Base-by-base conservation (phyloP, 1,140 invertebrate genomes). In the Homalodisca vitripennis region DNA sequence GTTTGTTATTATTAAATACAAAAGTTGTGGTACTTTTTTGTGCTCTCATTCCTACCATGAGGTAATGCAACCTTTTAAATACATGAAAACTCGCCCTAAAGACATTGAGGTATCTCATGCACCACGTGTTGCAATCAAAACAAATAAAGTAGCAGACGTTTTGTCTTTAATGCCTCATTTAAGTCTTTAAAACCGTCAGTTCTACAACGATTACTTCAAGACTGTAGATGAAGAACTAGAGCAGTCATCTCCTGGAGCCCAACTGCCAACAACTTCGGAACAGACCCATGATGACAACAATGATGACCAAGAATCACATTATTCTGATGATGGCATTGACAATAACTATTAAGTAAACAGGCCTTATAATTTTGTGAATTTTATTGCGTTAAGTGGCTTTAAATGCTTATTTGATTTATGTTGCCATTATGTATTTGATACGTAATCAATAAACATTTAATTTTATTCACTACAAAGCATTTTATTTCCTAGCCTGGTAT, bases 1-100 rank as follows among this genome's bases (percentile, higher is more conserved):
- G n/a, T 60, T 27, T 60, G 26, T 10, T 13, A 60, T 60, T 3
- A 60, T 60, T 22, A 60, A 60, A 27, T 60, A n/a, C 55, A 3
- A 60, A 60, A 2, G 22, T 6, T 6, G 55, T 27, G 55, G 26
- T 6, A n/a, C 55, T 3, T 60, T 60, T 3, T 3, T 27, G 3
- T 12, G 12, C 13, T 60, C 55, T 2, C 24, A 3, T 26, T 3
- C 55, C 24, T 60, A 60, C 55, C 2, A 26, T 12, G 24, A 60
- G 29, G 55, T 60, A 2, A 27, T 26, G 12, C 12, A 12, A n/a
- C 55, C 55, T 60, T 60, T 60, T 14, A 12, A 13, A 29, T 31
- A 24, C 29, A 6, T 29, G n/a, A 27, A 6, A 22, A 27, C 12
- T 3, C 2, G 6, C 3, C 55, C 55, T 27, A 3, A 60, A 6